Conservation (phyloP, 2,888 invertebrate species). For the Agonopterix alstromeriana region DNA sequence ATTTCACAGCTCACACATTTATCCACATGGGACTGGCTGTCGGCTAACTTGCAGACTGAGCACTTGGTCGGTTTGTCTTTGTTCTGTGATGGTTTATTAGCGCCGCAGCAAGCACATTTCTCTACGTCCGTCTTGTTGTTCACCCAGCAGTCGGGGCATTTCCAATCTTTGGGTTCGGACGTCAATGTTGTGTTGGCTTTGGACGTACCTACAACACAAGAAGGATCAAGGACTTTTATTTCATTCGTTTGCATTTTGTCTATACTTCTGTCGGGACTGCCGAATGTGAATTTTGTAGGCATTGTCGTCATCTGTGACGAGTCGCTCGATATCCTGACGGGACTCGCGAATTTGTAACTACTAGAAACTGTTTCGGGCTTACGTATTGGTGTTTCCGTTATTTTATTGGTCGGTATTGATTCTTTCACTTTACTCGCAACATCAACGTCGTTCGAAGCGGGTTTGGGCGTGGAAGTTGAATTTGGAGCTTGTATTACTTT, state of each 20-base stretch:
- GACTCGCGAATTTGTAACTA: constrained; percentile 43
- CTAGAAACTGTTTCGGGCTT: constrained; percentile 21
- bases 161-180: constrained; percentile 15
- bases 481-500: neutral
- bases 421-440: neutral
- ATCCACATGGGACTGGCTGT: constrained; percentile 20
- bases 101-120: constrained; percentile 42
- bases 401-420: constrained; percentile 2
- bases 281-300: constrained; percentile 34
- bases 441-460: no score
- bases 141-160: constrained; percentile 40
- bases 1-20: constrained; percentile 37
- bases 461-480: no score
- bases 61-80: constrained; percentile 21
- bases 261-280: constrained; percentile 34
- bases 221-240: constrained; percentile 15
- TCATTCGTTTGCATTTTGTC: constrained; percentile 20
- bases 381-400: constrained; percentile 13
- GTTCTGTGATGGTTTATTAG: constrained; percentile 17
- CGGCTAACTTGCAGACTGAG: constrained; percentile 28
- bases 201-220: constrained; percentile 20
- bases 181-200: constrained; percentile 6
- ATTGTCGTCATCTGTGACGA: constrained; percentile 12
- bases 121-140: constrained; percentile 33
- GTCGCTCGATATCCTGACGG: constrained; percentile 34